A percentile compares a stretch with the other conserved stretches of the same genome.
Evolutionary conservation across 1,140 invertebrate species (phyloP).

Genomic region (Trialeurodes vaporariorum): DNA sequence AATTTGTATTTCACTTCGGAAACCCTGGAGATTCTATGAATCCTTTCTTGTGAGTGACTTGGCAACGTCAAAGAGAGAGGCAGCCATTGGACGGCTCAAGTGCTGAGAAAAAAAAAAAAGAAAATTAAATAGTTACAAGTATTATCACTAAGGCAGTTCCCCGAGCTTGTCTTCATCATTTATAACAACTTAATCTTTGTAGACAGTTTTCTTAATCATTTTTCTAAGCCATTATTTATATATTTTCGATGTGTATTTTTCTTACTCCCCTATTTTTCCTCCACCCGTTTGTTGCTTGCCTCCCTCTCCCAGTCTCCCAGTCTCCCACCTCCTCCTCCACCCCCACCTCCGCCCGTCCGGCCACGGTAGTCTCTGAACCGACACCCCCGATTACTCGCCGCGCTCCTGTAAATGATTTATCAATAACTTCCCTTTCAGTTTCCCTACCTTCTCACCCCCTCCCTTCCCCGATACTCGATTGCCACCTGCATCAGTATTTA

Average conservation of each 20-base stretch:
- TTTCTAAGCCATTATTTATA: neutral
- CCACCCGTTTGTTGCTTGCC: neutral
- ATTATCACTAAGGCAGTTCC: neutral
- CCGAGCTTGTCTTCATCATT: neutral
- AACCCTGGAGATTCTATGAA: too few species aligned
- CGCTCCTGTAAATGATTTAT: neutral
- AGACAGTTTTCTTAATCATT: neutral
- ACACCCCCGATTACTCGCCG: neutral
- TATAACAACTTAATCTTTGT: constrained; percentile 1
- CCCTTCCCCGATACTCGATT: too few species aligned
- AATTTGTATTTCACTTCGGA: too few species aligned
- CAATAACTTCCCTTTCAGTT: neutral
- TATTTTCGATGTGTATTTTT: neutral
- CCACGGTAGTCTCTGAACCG: too few species aligned
- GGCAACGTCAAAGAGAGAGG: too few species aligned
- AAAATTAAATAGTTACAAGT: neutral
- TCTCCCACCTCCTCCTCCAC: neutral
- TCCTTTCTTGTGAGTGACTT: too few species aligned
- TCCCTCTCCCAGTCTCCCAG: neutral
- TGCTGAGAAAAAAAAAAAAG: neutral
- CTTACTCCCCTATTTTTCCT: neutral
- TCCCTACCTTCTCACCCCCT: neutral
- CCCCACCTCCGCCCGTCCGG: neutral
- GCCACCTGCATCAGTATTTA: neutral
- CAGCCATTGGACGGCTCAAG: neutral